Conservation (phyloP, 1,140 invertebrate genomes). For the Drosophila ercepeae region DNA sequence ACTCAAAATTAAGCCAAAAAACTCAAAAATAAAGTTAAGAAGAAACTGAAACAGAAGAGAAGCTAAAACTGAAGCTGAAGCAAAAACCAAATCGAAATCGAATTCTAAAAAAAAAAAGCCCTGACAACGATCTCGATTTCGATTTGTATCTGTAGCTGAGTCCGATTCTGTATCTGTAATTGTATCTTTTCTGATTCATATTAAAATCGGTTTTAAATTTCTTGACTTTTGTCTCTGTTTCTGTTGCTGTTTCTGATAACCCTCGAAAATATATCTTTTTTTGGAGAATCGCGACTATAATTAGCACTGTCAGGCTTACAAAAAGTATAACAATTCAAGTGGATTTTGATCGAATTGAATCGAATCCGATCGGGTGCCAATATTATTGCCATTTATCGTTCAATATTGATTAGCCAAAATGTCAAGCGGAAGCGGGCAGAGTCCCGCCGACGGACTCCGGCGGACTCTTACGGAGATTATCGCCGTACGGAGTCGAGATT, state of each 20-base stretch:
- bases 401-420: slow-evolving; percentile 46
- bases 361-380: slow-evolving; percentile 27
- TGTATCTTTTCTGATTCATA: slow-evolving; percentile 24
- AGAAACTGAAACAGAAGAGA: slow-evolving; percentile 18
- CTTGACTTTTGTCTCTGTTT: background rate
- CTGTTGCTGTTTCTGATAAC: background rate
- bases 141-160: slow-evolving; percentile 6
- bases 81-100: slow-evolving; percentile 34
- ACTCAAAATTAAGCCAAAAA: slow-evolving; percentile 5
- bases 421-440: slow-evolving; percentile 1
- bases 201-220: slow-evolving; percentile 23
- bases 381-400: slow-evolving; percentile 58
- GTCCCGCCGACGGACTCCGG: background rate
- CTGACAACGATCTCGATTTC: slow-evolving; percentile 36
- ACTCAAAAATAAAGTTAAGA: slow-evolving; percentile 1
- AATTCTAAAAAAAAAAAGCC: slow-evolving; percentile 37
- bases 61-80: slow-evolving; percentile 28
- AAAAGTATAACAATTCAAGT: background rate
- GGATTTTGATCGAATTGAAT: background rate
- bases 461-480: slow-evolving; percentile 36
- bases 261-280: background rate
- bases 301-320: slow-evolving; percentile 30
- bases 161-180: background rate
- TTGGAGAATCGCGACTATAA: slow-evolving; percentile 12
- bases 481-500: slow-evolving; percentile 44